Conservation (phyloP, 2,888 invertebrate species). For the Sesia bembeciformis region DNA sequence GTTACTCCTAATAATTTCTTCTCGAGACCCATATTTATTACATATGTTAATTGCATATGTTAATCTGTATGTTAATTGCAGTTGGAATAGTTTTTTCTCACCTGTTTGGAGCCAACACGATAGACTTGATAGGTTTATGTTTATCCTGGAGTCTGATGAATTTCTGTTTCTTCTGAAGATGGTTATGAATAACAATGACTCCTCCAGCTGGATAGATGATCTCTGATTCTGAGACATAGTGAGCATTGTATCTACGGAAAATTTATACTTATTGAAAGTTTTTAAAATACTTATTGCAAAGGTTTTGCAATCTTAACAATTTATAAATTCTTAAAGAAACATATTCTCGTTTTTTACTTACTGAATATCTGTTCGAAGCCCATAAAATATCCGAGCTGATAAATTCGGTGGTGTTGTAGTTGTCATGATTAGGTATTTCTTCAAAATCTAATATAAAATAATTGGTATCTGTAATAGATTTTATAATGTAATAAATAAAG, state of each 20-base stretch:
- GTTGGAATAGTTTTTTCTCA: conserved; percentile 32
- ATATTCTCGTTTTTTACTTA: conserved; percentile 27
- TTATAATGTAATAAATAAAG: background rate
- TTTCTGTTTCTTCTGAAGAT: conserved; percentile 80
- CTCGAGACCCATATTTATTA: no score
- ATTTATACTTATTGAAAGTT: no score
- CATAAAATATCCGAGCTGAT: conserved; percentile 76
- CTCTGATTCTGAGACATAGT: conserved; percentile 82
- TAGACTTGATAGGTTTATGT: conserved; percentile 75
- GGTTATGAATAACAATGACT: conserved; percentile 83
- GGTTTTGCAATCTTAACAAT: background rate
- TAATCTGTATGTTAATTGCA: no score
- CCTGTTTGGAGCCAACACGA: conserved; percentile 80
- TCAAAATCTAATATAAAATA: no score
- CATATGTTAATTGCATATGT: no score
- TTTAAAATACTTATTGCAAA: no score
- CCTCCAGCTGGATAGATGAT: conserved; percentile 87
- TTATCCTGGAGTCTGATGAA: conserved; percentile 81
- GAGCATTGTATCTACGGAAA: conserved; percentile 76
- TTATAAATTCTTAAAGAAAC: background rate
- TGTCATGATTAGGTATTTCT: conserved; percentile 27
- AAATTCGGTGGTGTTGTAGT: conserved; percentile 60
- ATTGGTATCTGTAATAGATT: background rate
- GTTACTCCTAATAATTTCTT: background rate
- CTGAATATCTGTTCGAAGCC: conserved; percentile 76